A percentile compares a stretch with the other conserved stretches of the same genome.
These are phyloP conservation scores for Anastrepha obliqua DNA, from an alignment of 1,140 invertebrate genomes.

Conservation along the genomic window DNA sequence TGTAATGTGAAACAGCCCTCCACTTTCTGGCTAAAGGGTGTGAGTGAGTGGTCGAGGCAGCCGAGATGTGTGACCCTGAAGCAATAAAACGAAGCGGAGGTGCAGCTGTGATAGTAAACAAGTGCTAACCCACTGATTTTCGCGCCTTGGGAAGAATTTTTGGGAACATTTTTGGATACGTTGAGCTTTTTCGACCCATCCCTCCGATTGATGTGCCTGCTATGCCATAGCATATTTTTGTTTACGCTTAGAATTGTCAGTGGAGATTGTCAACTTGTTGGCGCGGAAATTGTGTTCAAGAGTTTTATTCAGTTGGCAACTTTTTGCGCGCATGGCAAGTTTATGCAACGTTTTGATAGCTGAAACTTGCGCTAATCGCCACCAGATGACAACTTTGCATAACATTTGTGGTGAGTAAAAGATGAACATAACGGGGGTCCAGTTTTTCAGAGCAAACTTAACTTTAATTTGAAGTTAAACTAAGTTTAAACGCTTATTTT, in stretches of 20 bases:
- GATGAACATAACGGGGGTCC: no score
- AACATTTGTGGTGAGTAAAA: background rate
- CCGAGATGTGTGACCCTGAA: background rate
- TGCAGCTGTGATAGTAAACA: background rate
- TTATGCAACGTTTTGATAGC: background rate
- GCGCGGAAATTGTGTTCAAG: no score
- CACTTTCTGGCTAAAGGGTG: background rate
- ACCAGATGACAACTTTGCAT: background rate
- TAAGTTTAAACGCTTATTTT: no score
- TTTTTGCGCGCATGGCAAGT: background rate
- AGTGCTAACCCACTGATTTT: background rate
- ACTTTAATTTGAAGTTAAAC: no score
- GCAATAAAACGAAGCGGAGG: background rate
- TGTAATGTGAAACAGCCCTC: no score
- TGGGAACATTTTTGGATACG: background rate
- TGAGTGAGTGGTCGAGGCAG: background rate
- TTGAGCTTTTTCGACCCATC: background rate
- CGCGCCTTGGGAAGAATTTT: background rate
- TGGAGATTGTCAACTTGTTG: background rate
- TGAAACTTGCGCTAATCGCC: background rate
- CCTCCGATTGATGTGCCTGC: background rate
- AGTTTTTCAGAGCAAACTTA: no score
- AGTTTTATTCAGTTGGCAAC: background rate
- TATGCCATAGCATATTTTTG: background rate
- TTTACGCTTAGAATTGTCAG: background rate